Conservation (phyloP, 2,113 vertebrate species). For the Ahaetulla prasina region DNA sequence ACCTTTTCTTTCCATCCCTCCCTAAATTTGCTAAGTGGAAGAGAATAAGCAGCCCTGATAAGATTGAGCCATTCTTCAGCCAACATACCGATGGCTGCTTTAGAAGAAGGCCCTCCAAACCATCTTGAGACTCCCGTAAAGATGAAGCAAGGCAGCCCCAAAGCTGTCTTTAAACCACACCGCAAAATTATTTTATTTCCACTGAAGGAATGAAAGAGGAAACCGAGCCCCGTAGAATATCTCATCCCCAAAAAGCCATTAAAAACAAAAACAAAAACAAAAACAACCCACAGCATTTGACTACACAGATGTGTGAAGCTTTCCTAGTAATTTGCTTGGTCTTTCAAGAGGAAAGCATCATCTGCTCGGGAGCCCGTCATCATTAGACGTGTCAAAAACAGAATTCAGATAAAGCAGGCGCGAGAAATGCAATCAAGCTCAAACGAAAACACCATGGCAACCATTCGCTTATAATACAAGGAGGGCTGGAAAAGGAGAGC, state of each 20-base stretch:
- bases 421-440: background rate
- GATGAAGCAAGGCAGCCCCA: background rate
- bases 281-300: background rate
- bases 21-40: background rate
- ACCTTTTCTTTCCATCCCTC: background rate
- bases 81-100: background rate
- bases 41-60: background rate
- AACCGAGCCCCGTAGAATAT: background rate
- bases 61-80: background rate
- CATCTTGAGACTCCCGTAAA: background rate
- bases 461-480: background rate
- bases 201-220: background rate
- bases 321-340: conserved; percentile 3
- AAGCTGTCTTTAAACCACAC: background rate
- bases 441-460: conserved; percentile 22
- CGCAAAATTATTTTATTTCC: background rate
- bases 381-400: background rate
- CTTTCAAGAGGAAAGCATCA: conserved; percentile 25
- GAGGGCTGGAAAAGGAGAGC: background rate
- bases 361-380: background rate
- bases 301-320: background rate
- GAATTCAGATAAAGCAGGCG: background rate
- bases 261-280: background rate
- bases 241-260: background rate
- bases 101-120: background rate